These are phyloP conservation scores for Eidolon helvum DNA, from an alignment of 2,113 vertebrate genomes.

Conservation along the genomic window DNA sequence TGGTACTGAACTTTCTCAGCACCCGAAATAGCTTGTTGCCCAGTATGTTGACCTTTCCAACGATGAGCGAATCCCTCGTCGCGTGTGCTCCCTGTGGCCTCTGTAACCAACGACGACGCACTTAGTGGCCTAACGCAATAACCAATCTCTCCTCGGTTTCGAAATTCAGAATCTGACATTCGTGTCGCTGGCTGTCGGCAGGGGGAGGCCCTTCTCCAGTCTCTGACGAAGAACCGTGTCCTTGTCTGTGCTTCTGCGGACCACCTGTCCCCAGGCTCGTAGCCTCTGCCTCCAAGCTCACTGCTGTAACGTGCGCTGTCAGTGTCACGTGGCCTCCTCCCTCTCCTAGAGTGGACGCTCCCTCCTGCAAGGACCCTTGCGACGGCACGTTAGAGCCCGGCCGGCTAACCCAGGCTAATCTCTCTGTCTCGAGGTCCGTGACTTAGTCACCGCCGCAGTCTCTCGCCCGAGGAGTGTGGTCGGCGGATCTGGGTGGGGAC, in stretches of 20 bases:
- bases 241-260: not conserved
- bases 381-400: not conserved
- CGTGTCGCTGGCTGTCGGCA: not conserved
- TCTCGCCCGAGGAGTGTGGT: too few relatives aligned
- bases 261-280: not conserved
- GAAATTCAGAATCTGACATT: not conserved
- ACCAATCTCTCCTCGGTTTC: not conserved
- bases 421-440: not conserved
- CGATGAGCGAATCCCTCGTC: not conserved
- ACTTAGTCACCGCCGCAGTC: not conserved
- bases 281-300: not conserved
- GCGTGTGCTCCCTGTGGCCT: not conserved
- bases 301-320: too few relatives aligned
- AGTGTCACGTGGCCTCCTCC: fast-evolving
- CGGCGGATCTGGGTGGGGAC: too few relatives aligned
- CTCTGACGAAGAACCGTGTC: not conserved
- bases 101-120: not conserved
- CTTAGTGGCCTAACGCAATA: not conserved
- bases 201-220: fast-evolving
- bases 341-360: not conserved
- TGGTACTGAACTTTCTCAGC: too few relatives aligned
- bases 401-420: not conserved
- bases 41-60: not conserved
- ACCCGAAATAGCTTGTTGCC: not conserved
- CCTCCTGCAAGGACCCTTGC: not conserved